Evolutionary conservation across 2,113 vertebrate genomes (phyloP).

Genomic region (Solea solea): DNA sequence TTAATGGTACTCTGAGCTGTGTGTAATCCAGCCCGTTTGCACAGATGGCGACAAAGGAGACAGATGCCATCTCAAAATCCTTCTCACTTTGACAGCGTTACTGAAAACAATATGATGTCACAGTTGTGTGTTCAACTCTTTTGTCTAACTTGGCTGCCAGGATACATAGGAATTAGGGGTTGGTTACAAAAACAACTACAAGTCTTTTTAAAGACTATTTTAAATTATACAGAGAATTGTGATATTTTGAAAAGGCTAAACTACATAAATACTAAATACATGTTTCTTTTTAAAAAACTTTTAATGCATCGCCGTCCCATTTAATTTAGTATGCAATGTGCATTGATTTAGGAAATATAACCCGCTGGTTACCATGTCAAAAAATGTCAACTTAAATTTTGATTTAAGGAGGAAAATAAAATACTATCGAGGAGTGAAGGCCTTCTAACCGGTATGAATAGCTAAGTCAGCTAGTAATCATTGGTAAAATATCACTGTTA

Average conservation of each 20-base stretch:
- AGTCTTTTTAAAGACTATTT: neutral
- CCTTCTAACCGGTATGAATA: neutral
- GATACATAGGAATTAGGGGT: neutral
- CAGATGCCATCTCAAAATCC: neutral
- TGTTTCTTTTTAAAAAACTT: too few species aligned
- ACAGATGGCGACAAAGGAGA: constrained; percentile 20
- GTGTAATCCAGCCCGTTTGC: neutral
- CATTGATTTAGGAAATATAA: too few species aligned
- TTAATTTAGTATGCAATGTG: too few species aligned
- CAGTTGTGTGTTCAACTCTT: neutral
- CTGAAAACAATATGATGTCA: neutral
- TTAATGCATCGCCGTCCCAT: too few species aligned
- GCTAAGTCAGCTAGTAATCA: neutral
- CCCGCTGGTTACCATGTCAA: too few species aligned
- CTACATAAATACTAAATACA: too few species aligned
- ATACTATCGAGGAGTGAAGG: too few species aligned
- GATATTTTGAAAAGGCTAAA: too few species aligned
- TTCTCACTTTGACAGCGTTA: neutral
- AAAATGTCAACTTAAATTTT: too few species aligned
- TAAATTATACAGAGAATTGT: too few species aligned
- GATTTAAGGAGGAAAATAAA: too few species aligned
- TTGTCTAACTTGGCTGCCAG: neutral
- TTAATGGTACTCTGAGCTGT: constrained; percentile 27
- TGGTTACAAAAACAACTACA: neutral
- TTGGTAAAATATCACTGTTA: too few species aligned